Percentiles rank a stretch among this genome's conserved stretches.
Evolutionary conservation across 2,888 invertebrate genomes (phyloP).

Genomic region (Euspilapteryx auroguttella): DNA sequence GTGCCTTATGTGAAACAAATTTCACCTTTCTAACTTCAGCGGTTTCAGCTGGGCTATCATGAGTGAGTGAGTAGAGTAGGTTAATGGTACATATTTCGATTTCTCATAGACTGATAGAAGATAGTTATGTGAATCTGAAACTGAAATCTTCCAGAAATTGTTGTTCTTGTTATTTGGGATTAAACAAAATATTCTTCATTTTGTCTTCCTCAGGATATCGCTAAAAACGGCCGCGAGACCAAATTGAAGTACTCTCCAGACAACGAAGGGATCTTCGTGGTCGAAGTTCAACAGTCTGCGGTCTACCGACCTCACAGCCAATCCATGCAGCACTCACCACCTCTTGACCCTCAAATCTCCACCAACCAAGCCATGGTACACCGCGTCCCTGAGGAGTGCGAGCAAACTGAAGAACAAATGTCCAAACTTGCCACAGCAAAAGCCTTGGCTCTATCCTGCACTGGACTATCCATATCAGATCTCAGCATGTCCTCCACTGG

Average conservation of each 20-base stretch:
- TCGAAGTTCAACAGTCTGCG: slow-evolving; percentile 63
- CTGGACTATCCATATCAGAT: slow-evolving; percentile 82
- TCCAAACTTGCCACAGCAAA: slow-evolving; percentile 31
- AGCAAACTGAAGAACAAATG: slow-evolving; percentile 30
- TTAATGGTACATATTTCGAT: no score
- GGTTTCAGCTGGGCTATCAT: no score
- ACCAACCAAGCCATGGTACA: slow-evolving; percentile 52
- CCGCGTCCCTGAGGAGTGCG: slow-evolving; percentile 29
- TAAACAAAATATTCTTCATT: no score
- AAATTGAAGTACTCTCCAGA: slow-evolving; percentile 75
- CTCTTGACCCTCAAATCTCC: slow-evolving; percentile 40
- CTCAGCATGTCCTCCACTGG: slow-evolving; percentile 73
- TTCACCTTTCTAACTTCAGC: no score
- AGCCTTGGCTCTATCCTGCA: slow-evolving; percentile 63
- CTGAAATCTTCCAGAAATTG: not conserved
- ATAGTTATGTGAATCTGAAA: no score
- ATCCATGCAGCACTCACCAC: slow-evolving; percentile 25
- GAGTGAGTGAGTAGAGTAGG: no score
- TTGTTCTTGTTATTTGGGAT: no score
- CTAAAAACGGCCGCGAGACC: slow-evolving; percentile 70
- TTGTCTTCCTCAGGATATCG: slow-evolving; percentile 69
- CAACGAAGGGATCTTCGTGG: slow-evolving; percentile 74
- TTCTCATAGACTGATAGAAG: no score
- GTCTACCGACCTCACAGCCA: slow-evolving; percentile 38
- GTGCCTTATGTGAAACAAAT: not conserved